Evolutionary conservation across 2,797 vertebrate species (phyloP).

Genomic region (Tenualosa thibaudeaui): DNA sequence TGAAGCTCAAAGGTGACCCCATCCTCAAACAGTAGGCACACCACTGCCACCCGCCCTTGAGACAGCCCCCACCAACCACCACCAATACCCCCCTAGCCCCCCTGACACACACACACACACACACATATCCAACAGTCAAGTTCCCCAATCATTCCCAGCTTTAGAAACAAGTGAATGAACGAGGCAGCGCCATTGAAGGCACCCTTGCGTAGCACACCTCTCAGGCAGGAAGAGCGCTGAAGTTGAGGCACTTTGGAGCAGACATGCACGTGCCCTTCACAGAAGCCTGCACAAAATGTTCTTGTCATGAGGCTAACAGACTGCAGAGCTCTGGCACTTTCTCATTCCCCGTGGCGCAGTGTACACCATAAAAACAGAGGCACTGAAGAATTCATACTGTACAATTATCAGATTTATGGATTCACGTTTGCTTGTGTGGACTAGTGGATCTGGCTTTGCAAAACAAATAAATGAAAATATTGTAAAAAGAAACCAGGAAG

Average conservation of each 20-base stretch:
- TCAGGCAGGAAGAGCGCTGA: background rate
- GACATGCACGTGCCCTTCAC: background rate
- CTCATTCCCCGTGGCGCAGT: constrained; percentile 11
- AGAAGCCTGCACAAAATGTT: constrained; percentile 17
- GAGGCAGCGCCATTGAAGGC: background rate
- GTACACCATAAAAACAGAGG: background rate
- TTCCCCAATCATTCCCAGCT: background rate
- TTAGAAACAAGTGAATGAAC: background rate
- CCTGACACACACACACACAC: background rate
- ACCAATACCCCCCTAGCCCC: background rate
- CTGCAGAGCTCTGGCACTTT: constrained; percentile 14
- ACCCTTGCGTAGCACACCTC: background rate
- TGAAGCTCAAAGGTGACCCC: constrained; percentile 39
- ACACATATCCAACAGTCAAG: background rate
- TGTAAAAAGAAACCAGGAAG: background rate
- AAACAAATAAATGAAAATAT: background rate
- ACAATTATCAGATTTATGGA: background rate
- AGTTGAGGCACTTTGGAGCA: background rate
- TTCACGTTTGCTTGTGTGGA: background rate
- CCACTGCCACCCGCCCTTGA: background rate
- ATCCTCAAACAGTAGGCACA: constrained; percentile 7
- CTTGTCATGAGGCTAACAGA: constrained; percentile 15
- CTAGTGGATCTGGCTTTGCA: background rate
- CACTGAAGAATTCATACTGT: background rate
- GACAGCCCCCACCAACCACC: background rate